phyloP scores from a whole-genome alignment of 1,140 invertebrate genomes.

The Ostrea denselamellosa region DNA sequence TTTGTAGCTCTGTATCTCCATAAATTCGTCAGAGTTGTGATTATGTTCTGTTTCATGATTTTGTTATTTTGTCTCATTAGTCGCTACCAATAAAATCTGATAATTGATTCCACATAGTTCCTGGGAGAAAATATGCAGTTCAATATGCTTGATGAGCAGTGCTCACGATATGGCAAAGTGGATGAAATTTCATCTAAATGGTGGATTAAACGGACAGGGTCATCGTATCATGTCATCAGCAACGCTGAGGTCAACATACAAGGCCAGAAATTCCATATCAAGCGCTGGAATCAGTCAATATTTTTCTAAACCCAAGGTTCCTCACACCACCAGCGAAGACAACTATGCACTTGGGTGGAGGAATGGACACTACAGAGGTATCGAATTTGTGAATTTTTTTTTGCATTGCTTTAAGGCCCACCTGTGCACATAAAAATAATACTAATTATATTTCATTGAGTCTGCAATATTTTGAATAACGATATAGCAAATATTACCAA shows the following conservation, averaged over 20 bases:
- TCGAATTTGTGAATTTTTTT: not conserved
- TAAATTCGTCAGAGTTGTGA: no score
- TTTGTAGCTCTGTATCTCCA: no score
- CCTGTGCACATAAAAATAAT: no score
- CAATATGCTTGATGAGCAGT: conserved; percentile 53
- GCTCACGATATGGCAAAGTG: conserved; percentile 60
- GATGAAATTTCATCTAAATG: conserved; percentile 60
- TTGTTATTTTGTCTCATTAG: no score
- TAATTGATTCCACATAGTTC: not conserved
- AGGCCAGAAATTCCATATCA: conserved; percentile 44
- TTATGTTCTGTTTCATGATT: no score
- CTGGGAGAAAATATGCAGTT: conserved; percentile 41
- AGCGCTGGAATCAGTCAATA: conserved; percentile 46
- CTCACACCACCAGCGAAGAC: conserved; percentile 48
- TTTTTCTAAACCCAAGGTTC: conserved; percentile 53
- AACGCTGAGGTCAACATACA: conserved; percentile 42
- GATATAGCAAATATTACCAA: no score
- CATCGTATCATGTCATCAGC: conserved; percentile 36
- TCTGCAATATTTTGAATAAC: no score
- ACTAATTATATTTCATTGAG: no score
- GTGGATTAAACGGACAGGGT: conserved; percentile 50
- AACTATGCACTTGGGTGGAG: conserved; percentile 57
- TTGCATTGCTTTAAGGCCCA: not conserved
- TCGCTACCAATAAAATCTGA: no score
- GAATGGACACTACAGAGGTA: conserved; percentile 59